A percentile compares a stretch with the other conserved stretches of the same genome.
Conservation (phyloP, 2,113 vertebrate genomes). For the Zosterops japonicus region DNA sequence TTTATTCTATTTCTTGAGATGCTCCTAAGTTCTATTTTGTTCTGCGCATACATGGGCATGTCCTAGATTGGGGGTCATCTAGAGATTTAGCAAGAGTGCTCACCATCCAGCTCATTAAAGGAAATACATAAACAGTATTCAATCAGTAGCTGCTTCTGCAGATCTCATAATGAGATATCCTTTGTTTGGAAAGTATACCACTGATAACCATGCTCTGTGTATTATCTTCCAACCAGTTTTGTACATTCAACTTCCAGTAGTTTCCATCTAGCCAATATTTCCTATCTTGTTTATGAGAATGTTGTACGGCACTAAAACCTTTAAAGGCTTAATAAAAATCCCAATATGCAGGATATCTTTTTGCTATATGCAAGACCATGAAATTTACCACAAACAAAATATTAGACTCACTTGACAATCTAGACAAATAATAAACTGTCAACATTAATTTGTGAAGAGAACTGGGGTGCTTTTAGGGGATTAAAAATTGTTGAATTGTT, state of each 20-base stretch:
- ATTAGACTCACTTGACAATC: background rate
- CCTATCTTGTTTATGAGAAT: background rate
- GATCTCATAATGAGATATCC: background rate
- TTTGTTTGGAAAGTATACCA: background rate
- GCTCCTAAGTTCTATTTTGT: background rate
- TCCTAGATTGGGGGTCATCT: background rate
- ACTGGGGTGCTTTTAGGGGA: background rate
- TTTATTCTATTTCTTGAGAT: background rate
- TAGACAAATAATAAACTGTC: background rate
- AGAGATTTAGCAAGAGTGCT: slow-evolving; percentile 6
- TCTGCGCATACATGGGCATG: background rate
- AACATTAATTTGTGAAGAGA: background rate
- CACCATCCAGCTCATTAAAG: slow-evolving; percentile 32
- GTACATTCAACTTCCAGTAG: background rate
- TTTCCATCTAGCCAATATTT: background rate
- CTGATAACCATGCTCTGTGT: background rate
- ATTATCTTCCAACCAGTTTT: background rate
- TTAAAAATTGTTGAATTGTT: background rate
- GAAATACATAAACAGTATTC: background rate
- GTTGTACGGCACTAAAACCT: background rate
- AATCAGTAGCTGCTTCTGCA: background rate
- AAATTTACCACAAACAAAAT: background rate
- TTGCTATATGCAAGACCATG: background rate
- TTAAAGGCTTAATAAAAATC: background rate
- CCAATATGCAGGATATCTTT: background rate